Percentiles rank a stretch among this genome's conserved stretches.
These are phyloP conservation scores for Nesometra sesokonis DNA, from an alignment of 35 echinoderm and acorn worm species.

Conservation along the genomic window DNA sequence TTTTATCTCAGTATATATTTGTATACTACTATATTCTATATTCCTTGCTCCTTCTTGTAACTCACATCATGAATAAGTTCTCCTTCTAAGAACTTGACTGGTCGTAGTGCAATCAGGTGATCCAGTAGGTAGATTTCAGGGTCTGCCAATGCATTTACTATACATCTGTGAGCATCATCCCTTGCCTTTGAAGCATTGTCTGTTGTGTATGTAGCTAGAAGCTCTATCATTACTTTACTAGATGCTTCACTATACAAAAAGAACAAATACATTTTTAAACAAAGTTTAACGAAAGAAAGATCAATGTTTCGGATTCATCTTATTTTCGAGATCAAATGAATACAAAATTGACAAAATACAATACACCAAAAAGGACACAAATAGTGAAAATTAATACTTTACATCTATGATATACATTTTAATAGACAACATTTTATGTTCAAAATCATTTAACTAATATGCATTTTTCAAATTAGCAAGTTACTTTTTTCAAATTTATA, in stretches of 20 bases:
- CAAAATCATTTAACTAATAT: too few relatives aligned
- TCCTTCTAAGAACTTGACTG: conserved; percentile 93
- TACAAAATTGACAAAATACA: background rate
- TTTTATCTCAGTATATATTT: too few relatives aligned
- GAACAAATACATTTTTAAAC: background rate
- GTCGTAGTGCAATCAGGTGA: conserved; percentile 78
- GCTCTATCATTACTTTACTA: conserved; percentile 84
- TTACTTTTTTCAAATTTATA: too few relatives aligned
- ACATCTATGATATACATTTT: too few relatives aligned
- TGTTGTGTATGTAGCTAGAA: conserved; percentile 79
- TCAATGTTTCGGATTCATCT: background rate
- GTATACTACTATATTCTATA: background rate
- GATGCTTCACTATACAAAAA: conserved; percentile 56
- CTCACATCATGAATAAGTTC: conserved; percentile 89
- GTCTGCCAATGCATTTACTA: conserved; percentile 72
- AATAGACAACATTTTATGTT: too few relatives aligned
- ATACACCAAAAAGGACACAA: too few relatives aligned
- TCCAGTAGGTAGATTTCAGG: conserved; percentile 87
- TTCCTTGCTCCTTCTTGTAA: too few relatives aligned
- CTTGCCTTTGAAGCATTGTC: conserved; percentile 86
- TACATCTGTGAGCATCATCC: conserved; percentile 90
- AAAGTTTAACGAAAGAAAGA: background rate
- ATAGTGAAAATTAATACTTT: too few relatives aligned
- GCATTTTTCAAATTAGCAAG: too few relatives aligned
- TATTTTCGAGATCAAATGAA: background rate